Evolutionary conservation across 2,888 invertebrate genomes (phyloP).

Genomic region (Ferdinandea cuprea): DNA sequence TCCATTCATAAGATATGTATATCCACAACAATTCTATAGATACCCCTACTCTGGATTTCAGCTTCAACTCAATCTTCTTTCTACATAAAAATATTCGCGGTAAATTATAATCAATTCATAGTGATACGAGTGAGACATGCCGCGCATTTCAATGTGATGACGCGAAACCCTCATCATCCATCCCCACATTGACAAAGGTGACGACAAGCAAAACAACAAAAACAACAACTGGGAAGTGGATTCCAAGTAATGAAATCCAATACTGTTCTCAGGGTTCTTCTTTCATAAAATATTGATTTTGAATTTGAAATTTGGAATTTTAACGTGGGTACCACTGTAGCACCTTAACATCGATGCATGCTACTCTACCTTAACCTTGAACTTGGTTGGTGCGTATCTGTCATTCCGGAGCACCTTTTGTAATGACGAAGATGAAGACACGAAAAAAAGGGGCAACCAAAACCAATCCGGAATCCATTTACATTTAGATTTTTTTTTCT

Average conservation of each 20-base stretch:
- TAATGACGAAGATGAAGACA: background rate
- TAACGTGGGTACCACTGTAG: slow-evolving; percentile 5
- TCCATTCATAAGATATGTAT: background rate
- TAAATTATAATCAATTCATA: slow-evolving; percentile 39
- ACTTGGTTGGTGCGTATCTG: slow-evolving; percentile 54
- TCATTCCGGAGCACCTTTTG: slow-evolving; percentile 61
- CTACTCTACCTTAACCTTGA: slow-evolving; percentile 58
- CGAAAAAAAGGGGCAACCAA: slow-evolving; percentile 37
- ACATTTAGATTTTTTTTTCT: slow-evolving; percentile 5
- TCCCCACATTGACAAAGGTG: slow-evolving; percentile 42
- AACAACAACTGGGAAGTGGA: slow-evolving; percentile 10
- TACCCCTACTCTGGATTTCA: background rate
- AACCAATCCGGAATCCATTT: slow-evolving; percentile 52
- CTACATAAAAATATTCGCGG: slow-evolving; percentile 33
- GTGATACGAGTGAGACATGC: slow-evolving; percentile 43
- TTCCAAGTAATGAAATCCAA: slow-evolving; percentile 62
- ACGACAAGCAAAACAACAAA: no score
- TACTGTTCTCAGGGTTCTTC: slow-evolving; percentile 39
- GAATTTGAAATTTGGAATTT: slow-evolving; percentile 15
- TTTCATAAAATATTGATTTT: slow-evolving; percentile 1
- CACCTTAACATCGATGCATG: slow-evolving; percentile 37
- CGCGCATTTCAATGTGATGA: slow-evolving; percentile 32
- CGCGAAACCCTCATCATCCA: slow-evolving; percentile 56
- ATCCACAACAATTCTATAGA: background rate
- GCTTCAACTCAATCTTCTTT: background rate